Conservation (phyloP, 2,113 vertebrate species). For the Empidonax alnorum region DNA sequence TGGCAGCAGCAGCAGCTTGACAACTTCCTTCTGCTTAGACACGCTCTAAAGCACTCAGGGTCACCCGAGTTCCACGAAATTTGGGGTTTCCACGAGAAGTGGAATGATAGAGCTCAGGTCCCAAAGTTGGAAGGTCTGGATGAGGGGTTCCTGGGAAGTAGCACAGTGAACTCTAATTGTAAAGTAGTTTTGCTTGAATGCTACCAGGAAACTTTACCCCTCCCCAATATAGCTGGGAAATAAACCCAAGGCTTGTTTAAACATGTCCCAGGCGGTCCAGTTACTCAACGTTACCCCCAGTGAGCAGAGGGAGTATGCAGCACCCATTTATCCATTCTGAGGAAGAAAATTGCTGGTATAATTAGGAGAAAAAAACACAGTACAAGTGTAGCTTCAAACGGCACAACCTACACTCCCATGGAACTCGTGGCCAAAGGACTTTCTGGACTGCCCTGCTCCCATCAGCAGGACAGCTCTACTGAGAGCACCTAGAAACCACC, state of each 20-base stretch:
- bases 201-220: background rate
- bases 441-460: background rate
- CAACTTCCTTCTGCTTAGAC: constrained; percentile 30
- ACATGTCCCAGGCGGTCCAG: background rate
- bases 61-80: constrained; percentile 12
- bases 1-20: background rate
- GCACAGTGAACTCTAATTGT: background rate
- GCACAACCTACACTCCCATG: background rate
- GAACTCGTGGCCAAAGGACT: background rate
- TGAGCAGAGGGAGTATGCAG: background rate
- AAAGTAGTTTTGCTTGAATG: background rate
- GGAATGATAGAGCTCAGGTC: background rate
- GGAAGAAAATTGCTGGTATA: background rate
- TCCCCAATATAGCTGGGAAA: background rate
- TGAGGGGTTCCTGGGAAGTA: background rate
- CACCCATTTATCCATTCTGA: background rate
- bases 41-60: background rate
- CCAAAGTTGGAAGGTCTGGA: background rate
- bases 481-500: background rate
- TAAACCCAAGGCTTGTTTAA: background rate
- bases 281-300: background rate
- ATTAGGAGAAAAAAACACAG: background rate
- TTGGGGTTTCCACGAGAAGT: background rate
- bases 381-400: background rate
- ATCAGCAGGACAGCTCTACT: background rate